Percentiles rank a stretch among this genome's conserved stretches.
phyloP scores from a whole-genome alignment of 2,113 vertebrate species.

The Podarcis raffonei region DNA sequence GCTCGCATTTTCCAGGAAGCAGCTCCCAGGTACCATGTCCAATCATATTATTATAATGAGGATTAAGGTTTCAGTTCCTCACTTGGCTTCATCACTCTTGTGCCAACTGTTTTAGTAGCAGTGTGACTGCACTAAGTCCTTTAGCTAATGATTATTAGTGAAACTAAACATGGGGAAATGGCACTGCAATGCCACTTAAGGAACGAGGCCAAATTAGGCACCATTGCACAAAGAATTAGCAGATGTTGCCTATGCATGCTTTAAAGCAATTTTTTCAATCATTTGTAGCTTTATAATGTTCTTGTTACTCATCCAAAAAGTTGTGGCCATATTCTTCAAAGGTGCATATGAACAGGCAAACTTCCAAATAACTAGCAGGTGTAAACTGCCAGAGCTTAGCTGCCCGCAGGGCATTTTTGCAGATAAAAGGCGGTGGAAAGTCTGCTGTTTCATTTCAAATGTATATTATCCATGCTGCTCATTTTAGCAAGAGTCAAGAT shows the following conservation, averaged over 20 bases:
- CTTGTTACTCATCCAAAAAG: background rate
- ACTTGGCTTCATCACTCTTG: background rate
- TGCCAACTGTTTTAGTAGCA: slow-evolving; percentile 10
- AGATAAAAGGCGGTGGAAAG: background rate
- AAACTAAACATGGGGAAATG: slow-evolving; percentile 10
- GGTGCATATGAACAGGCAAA: background rate
- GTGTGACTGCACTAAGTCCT: background rate
- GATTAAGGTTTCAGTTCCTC: background rate
- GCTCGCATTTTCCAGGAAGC: background rate
- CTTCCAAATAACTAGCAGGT: background rate
- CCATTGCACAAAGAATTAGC: background rate
- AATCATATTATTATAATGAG: background rate
- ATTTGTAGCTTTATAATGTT: background rate
- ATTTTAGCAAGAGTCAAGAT: background rate
- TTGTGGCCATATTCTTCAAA: background rate
- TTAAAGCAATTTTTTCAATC: slow-evolving; percentile 17
- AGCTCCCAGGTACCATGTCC: background rate
- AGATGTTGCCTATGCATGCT: slow-evolving; percentile 10
- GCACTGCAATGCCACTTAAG: background rate
- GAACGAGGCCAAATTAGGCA: slow-evolving; percentile 8
- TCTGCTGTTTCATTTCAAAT: accelerated
- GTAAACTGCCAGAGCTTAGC: background rate
- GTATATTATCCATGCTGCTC: background rate
- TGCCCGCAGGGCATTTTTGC: background rate
- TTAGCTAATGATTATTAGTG: background rate